Evolutionary conservation across 2,888 invertebrate species (phyloP).

Genomic region (Halocaridina rubra): DNA sequence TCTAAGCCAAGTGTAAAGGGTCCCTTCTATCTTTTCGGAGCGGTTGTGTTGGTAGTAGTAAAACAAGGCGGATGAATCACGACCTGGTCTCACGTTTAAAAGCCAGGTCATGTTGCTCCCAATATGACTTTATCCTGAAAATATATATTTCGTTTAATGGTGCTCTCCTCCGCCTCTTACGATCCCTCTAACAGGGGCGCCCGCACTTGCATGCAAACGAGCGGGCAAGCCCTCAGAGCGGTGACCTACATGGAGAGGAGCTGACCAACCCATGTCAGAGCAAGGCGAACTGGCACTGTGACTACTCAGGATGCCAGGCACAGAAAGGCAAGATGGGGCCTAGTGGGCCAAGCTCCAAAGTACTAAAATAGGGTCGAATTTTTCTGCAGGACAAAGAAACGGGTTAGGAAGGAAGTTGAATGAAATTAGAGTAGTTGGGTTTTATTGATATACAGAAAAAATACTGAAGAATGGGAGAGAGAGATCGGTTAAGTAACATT

Average conservation of each 20-base stretch:
- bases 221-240: not conserved
- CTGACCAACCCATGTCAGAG: not conserved
- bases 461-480: too few relatives aligned
- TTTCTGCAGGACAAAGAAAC: too few relatives aligned
- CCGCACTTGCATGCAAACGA: constrained; percentile 39
- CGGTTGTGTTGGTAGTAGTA: constrained; percentile 22
- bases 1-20: too few relatives aligned
- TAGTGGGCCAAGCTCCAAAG: too few relatives aligned
- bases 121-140: constrained; percentile 49
- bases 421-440: too few relatives aligned
- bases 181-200: constrained; percentile 44
- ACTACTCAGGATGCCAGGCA: too few relatives aligned
- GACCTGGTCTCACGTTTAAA: constrained; percentile 46
- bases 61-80: constrained; percentile 46
- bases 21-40: not conserved
- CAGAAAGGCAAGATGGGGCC: too few relatives aligned
- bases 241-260: not conserved
- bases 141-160: constrained; percentile 57
- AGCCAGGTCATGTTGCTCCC: constrained; percentile 55
- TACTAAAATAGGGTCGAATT: too few relatives aligned
- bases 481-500: too few relatives aligned
- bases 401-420: too few relatives aligned
- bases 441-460: too few relatives aligned
- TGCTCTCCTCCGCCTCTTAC: constrained; percentile 44
- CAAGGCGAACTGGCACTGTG: too few relatives aligned